These are phyloP conservation scores for Dicrostonyx torquatus DNA, from an alignment of 2,797 vertebrate genomes.

Conservation along the genomic window DNA sequence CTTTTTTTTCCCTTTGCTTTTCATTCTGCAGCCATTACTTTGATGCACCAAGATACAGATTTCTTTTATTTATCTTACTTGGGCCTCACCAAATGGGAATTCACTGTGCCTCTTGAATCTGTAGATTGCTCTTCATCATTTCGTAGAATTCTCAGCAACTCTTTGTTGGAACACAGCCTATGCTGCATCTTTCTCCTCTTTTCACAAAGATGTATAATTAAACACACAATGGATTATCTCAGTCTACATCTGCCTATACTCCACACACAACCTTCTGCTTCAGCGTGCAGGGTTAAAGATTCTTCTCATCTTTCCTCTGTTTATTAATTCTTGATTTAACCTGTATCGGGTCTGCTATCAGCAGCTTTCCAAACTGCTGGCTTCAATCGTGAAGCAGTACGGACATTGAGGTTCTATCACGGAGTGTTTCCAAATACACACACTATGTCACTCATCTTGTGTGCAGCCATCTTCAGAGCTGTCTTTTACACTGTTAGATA, in stretches of 20 bases:
- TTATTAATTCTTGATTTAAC: not conserved
- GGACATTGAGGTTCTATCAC: not conserved
- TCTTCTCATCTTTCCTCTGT: slow-evolving; percentile 17
- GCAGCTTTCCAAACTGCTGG: not conserved
- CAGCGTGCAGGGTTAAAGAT: not conserved
- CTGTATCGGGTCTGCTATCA: not conserved
- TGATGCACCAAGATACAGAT: not conserved
- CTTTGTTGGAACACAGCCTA: not conserved
- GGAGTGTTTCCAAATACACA: slow-evolving; percentile 35
- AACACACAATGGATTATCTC: not conserved
- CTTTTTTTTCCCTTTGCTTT: slow-evolving; percentile 30
- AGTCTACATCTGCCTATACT: not conserved
- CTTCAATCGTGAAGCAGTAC: not conserved
- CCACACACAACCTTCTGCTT: not conserved
- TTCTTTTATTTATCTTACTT: slow-evolving; percentile 47
- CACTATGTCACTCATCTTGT: not conserved
- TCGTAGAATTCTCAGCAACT: slow-evolving; percentile 39
- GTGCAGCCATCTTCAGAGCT: not conserved
- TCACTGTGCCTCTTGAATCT: slow-evolving; percentile 10
- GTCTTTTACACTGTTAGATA: slow-evolving; percentile 18
- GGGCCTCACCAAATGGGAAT: slow-evolving; percentile 27
- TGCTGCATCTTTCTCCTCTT: not conserved
- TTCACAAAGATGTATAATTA: not conserved
- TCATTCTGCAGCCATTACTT: slow-evolving; percentile 14
- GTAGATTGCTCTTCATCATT: not conserved